These are phyloP conservation scores for Alethe diademata DNA, from an alignment of 2,113 vertebrate species.

Conservation along the genomic window DNA sequence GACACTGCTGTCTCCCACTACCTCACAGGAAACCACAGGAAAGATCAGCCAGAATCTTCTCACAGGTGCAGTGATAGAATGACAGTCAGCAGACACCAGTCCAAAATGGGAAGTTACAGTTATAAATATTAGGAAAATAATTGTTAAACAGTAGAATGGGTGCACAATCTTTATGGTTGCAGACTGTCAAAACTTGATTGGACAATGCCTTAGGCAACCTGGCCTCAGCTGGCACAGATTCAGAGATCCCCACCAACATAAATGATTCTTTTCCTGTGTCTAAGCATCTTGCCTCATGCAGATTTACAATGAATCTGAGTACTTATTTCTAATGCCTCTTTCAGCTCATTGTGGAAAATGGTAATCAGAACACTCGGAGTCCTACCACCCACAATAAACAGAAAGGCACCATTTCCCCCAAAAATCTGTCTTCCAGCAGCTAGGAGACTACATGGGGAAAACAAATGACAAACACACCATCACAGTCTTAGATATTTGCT, in stretches of 20 bases:
- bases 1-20: neutral
- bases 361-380: neutral
- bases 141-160: neutral
- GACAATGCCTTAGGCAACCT: neutral
- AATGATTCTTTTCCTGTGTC: neutral
- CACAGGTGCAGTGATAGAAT: accelerated
- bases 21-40: neutral
- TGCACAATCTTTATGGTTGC: neutral
- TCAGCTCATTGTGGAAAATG: neutral
- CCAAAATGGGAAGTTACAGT: neutral
- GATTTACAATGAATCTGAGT: neutral
- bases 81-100: neutral
- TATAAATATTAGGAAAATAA: neutral
- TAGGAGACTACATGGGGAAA: neutral
- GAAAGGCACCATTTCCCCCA: neutral
- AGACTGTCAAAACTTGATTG: neutral
- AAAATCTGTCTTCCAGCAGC: neutral
- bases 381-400: neutral
- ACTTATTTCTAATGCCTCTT: neutral
- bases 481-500: neutral
- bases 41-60: neutral
- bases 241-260: neutral
- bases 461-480: neutral
- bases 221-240: neutral
- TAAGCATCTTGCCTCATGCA: neutral